A percentile compares a stretch with the other conserved stretches of the same genome.
Evolutionary conservation across 1,140 invertebrate genomes (phyloP).

Genomic region (Amyelois transitella): DNA sequence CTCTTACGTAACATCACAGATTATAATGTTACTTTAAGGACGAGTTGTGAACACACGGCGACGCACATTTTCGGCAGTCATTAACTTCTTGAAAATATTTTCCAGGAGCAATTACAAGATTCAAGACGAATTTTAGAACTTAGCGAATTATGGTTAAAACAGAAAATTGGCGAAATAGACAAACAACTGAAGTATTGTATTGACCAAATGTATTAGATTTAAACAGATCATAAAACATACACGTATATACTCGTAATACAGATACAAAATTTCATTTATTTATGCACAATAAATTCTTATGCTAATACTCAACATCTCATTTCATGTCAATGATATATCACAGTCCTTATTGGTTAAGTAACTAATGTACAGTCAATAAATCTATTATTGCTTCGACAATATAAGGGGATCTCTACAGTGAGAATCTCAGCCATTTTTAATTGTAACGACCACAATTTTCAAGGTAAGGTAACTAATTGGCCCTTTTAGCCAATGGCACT

Average conservation of each 20-base stretch:
- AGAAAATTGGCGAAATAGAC: constrained; percentile 41
- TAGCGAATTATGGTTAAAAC: constrained; percentile 43
- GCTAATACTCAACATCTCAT: constrained; percentile 28
- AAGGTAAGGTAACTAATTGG: no score
- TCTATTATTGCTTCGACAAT: constrained; percentile 12
- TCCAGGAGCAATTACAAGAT: constrained; percentile 35
- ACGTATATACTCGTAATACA: not conserved
- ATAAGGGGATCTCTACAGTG: no score
- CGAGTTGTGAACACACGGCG: no score
- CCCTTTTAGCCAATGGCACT: no score
- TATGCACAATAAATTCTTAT: constrained; percentile 21
- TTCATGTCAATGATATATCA: constrained; percentile 57
- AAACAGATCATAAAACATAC: constrained; percentile 27
- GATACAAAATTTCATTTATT: constrained; percentile 16
- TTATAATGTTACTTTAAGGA: no score
- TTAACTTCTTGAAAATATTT: not conserved
- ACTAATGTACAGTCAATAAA: constrained; percentile 30
- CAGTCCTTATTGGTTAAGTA: constrained; percentile 38
- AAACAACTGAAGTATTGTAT: constrained; percentile 51
- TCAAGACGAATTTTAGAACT: constrained; percentile 38
- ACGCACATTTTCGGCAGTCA: no score
- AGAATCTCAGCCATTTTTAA: not conserved
- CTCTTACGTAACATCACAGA: no score
- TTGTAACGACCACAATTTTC: no score
- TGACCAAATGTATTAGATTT: constrained; percentile 44